These are phyloP conservation scores for Fistularia commersonii DNA, from an alignment of 2,797 vertebrate genomes.

Conservation along the genomic window DNA sequence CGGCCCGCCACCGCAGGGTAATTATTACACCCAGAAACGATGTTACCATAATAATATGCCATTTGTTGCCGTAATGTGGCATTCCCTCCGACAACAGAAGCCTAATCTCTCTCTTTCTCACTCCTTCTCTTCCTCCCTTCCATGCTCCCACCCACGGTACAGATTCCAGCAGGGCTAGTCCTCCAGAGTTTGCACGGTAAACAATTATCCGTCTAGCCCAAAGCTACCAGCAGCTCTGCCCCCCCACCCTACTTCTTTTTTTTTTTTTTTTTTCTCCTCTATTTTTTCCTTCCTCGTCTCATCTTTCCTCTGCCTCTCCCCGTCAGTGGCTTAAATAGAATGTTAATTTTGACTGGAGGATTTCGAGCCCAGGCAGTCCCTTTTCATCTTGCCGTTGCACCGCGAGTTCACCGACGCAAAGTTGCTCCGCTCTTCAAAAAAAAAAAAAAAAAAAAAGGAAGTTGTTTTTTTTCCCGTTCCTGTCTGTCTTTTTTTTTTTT, in stretches of 20 bases:
- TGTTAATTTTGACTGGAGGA: slow-evolving; percentile 75
- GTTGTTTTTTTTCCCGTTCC: slow-evolving; percentile 34
- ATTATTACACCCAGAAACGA: slow-evolving; percentile 70
- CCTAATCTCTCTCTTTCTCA: slow-evolving; percentile 57
- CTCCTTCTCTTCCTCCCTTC: slow-evolving; percentile 55
- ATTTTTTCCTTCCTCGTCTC: slow-evolving; percentile 50
- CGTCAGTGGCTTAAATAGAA: slow-evolving; percentile 75
- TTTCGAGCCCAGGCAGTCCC: slow-evolving; percentile 67
- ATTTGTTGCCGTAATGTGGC: slow-evolving; percentile 79
- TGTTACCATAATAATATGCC: slow-evolving; percentile 76
- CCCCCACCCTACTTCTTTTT: slow-evolving; percentile 5
- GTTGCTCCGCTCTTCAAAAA: slow-evolving; percentile 56
- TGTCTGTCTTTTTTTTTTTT: slow-evolving; percentile 32
- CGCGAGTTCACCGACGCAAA: slow-evolving; percentile 71
- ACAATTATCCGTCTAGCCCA: slow-evolving; percentile 77
- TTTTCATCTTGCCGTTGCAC: slow-evolving; percentile 70
- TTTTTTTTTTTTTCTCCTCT: slow-evolving; percentile 20
- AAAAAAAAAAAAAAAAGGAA: no score
- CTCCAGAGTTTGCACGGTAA: slow-evolving; percentile 78
- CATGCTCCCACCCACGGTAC: slow-evolving; percentile 67
- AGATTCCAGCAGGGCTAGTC: slow-evolving; percentile 73
- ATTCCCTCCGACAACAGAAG: slow-evolving; percentile 73
- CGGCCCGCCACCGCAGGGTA: slow-evolving; percentile 69
- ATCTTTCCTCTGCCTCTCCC: slow-evolving; percentile 56
- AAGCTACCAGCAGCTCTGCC: slow-evolving; percentile 49